Base-by-base conservation (phyloP, 1,140 invertebrate genomes). In the Drosophila busckii region DNA sequence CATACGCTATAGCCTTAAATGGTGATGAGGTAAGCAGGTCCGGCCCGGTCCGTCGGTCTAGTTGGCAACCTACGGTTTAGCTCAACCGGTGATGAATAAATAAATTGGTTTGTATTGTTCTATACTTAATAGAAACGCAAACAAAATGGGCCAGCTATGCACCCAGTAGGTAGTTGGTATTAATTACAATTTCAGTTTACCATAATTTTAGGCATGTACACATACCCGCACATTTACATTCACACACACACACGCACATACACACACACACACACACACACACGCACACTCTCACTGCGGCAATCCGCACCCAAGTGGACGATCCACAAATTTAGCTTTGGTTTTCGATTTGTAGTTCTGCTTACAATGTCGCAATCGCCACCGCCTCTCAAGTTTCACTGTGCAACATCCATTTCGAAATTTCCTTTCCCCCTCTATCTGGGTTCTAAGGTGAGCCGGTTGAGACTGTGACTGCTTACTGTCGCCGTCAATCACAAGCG, bases 321-420 rank as follows among this genome's bases (percentile, higher is more conserved):
- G 73, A 80, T 73, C 73, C 69, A 64, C 73, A 80, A n/a, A 80
- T 80, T 80, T 80, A 80, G 73, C 75, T 80, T 82, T 82, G 75
- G 75, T 82, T 82, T 82, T 82, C 61, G 55, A 82, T 82, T 82
- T 82, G 61, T 70, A 52, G 41, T 16, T 23, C 35, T 34, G 15
- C 50, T 19, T 32, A 22, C 49, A 42, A 42, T 22, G 28, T 53
- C 28, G 49, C 26, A 8, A 13, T 32, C 50, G 45, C 22, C 32
- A 35, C 35, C 58, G 45, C 50, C 44, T 73, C 64, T 82, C 75
- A 48, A 32, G 40, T 80, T 80, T 61, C 73, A 52, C 32, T 48
- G 50, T 48, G 38, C 58, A 56, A 73, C 66, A 70, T 44, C 46
- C 61, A 70, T 48, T 35, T 44, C 22, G 55, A 16, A 32, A 22